These are phyloP conservation scores for Setophaga kirtlandii DNA, from an alignment of 2,113 vertebrate genomes.

Conservation along the genomic window DNA sequence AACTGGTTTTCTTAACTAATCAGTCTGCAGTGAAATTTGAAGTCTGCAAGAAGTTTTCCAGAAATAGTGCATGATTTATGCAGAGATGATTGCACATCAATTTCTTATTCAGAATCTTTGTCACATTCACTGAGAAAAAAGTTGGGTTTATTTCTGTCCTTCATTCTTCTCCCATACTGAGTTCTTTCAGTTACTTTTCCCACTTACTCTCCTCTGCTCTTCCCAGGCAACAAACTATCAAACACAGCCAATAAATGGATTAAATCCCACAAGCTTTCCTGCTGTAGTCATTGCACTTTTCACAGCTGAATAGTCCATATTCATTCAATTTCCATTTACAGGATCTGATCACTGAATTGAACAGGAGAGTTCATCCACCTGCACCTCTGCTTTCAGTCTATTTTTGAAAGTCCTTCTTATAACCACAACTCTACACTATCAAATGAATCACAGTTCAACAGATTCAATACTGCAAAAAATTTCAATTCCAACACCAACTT, in stretches of 20 bases:
- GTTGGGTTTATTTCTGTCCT: neutral
- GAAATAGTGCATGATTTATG: neutral
- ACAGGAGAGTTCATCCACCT: neutral
- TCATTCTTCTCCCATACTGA: neutral
- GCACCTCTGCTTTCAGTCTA: neutral
- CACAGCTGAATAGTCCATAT: neutral
- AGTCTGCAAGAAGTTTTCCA: neutral
- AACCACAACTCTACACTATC: neutral
- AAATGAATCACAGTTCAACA: neutral
- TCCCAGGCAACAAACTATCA: neutral
- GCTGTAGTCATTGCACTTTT: neutral
- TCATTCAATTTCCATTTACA: neutral
- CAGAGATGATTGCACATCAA: neutral
- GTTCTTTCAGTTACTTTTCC: neutral
- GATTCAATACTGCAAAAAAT: neutral
- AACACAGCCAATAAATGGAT: neutral
- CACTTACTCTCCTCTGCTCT: neutral
- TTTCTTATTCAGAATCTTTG: slow-evolving; percentile 3
- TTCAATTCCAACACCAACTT: neutral
- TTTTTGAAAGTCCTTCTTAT: neutral
- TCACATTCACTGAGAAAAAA: neutral
- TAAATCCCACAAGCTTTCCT: neutral
- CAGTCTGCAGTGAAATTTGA: neutral
- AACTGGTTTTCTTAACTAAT: neutral
- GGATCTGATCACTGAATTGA: neutral